Percentiles rank a stretch among this genome's conserved stretches.
These are phyloP conservation scores for Epistrophe grossulariae DNA, from an alignment of 2,888 invertebrate genomes.

Conservation along the genomic window DNA sequence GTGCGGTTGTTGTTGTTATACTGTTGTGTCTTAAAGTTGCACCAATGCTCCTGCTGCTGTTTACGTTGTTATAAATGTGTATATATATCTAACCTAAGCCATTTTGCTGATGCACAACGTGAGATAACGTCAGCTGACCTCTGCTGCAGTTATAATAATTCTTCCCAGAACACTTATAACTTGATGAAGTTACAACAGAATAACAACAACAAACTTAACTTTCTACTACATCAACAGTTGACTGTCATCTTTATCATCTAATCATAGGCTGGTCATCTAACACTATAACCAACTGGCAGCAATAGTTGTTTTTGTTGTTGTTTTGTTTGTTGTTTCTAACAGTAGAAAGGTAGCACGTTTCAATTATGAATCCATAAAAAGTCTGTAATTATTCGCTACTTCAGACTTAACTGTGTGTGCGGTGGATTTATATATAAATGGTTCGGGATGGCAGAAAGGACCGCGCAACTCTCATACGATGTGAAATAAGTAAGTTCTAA, in stretches of 20 bases:
- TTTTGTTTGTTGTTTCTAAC: constrained; percentile 39
- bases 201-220: constrained; percentile 38
- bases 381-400: constrained; percentile 71
- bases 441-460: neutral
- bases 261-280: constrained; percentile 69
- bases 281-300: constrained; percentile 27
- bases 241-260: constrained; percentile 73
- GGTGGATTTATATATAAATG: constrained; percentile 30
- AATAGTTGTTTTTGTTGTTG: neutral
- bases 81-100: neutral
- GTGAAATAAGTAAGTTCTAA: constrained; percentile 40
- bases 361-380: constrained; percentile 75
- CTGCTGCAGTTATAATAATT: constrained; percentile 46
- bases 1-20: neutral
- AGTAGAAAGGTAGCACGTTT: constrained; percentile 69
- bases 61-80: neutral
- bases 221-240: constrained; percentile 54
- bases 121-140: constrained; percentile 69
- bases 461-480: neutral
- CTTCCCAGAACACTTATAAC: constrained; percentile 39
- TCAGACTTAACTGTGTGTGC: constrained; percentile 40
- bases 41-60: constrained; percentile 5
- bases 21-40: constrained; percentile 14
- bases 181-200: constrained; percentile 20
- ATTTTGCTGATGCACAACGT: constrained; percentile 54